Evolutionary conservation across 1,140 invertebrate genomes (phyloP), one percentile per base, ranked within the genome.

Genomic region (Apis laboriosa): DNA sequence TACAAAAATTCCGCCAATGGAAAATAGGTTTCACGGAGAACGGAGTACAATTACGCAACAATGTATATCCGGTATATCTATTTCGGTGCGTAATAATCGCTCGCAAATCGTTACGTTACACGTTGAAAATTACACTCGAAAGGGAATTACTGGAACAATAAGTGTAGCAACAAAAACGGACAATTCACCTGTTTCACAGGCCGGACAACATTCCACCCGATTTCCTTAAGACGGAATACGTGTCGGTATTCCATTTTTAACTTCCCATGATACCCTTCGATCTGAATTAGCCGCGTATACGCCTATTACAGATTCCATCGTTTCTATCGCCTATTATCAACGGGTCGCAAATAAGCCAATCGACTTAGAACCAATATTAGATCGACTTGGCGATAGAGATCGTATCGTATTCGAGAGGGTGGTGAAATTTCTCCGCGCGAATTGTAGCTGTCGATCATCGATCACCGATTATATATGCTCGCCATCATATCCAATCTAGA

Each of bases 341-440:
- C 17, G 58, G 76, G 72, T 78, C 63, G 67, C 53, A 56, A 83
- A 78, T 83, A 78, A 64, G 55, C 28, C 64, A 77, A 71, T 60
- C 43, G 74, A 13, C 24, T 60, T 34, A 24, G 17, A 56, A 49
- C 68, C 64, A 56, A 61, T 34, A 80, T 84, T 84, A 84, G 79
- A 84, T 70, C 83, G 77, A 84, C 83, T 84, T 84, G 81, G 58
- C 49, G 9, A 51, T 15, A n/a, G 68, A 68, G 78, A 84, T 84
- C 61, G 78, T 84, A 84, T 81, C 85, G 8, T 43, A 7, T n/a
- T 51, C 56, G 58, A n/a, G n/a, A 49, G 24, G 67, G 71, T 66
- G 66, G 75, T 66, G 66, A 75, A 84, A 86, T 89, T 87, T 86
- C 86, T 88, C 74, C 73, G 70, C 82, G 72, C 28, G 63, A 75